Evolutionary conservation across 2,797 vertebrate species (phyloP).

Genomic region (Botia almorhae): DNA sequence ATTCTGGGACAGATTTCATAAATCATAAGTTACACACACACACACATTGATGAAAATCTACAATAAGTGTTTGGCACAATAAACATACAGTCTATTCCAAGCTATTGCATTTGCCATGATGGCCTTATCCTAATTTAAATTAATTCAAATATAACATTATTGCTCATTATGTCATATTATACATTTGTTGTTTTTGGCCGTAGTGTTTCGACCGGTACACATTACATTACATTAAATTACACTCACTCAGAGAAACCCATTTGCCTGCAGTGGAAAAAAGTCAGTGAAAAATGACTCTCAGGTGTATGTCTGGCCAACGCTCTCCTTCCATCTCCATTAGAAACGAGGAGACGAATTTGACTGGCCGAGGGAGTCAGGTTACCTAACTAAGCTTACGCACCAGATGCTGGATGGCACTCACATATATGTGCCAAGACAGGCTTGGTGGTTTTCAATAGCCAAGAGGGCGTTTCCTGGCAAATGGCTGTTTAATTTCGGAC

Average conservation of each 20-base stretch:
- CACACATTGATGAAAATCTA: slow-evolving; percentile 21
- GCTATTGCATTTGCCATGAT: slow-evolving; percentile 38
- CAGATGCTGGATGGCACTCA: slow-evolving; percentile 58
- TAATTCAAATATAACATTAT: slow-evolving; percentile 37
- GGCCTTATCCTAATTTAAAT: slow-evolving; percentile 33
- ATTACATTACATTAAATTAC: not conserved
- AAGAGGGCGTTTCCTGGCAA: slow-evolving; percentile 60
- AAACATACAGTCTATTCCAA: slow-evolving; percentile 53
- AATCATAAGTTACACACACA: not conserved
- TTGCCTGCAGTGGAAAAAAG: slow-evolving; percentile 34
- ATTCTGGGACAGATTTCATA: not conserved
- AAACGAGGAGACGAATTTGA: slow-evolving; percentile 51
- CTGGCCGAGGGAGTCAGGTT: slow-evolving; percentile 42
- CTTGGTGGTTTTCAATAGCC: slow-evolving; percentile 63
- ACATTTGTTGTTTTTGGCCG: slow-evolving; percentile 28
- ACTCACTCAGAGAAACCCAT: slow-evolving; percentile 34
- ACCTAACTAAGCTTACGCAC: slow-evolving; percentile 46
- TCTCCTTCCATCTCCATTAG: slow-evolving; percentile 51
- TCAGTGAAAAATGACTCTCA: slow-evolving; percentile 49
- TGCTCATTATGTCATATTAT: not conserved
- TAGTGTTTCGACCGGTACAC: not conserved
- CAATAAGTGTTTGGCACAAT: not conserved
- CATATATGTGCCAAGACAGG: slow-evolving; percentile 51
- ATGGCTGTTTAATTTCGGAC: slow-evolving; percentile 56
- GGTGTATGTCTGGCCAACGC: slow-evolving; percentile 39